Base-by-base conservation (phyloP, 2,113 vertebrate species). In the Noturus placidus region DNA sequence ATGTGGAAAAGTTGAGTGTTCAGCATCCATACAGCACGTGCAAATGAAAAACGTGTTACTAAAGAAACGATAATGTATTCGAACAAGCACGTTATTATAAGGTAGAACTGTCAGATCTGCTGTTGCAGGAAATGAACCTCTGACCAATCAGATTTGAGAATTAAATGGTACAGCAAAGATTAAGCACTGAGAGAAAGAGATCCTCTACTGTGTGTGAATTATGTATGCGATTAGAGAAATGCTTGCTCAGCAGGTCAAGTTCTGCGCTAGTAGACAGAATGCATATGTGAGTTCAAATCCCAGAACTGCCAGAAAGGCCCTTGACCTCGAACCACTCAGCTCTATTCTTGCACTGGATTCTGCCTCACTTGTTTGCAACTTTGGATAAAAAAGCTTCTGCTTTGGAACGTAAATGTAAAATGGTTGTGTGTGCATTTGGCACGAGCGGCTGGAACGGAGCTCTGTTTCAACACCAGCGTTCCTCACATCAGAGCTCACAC, bases 381-480 rank as follows among this genome's bases (percentile, higher is more conserved):
- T 30, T 1, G n/a, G 50, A 79, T 14, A 57, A 59, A 81, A 46
- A 81, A 33, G 50, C n/a, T 56, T 56, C 50, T 10, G 52, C 54
- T 5, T 50, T 50, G 46, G 63, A 74, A 67, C 77, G 33, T 3
- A 33, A 27, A 56, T n/a, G 35, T 83, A 57, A 52, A 61, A 70
- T 30, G 72, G 57, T 50, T 65, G 86, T 52, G 76, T 76, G 76
- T 91, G 76, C 50, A 46, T 78, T 89, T 27, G 81, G 88, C 80
- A 82, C 76, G 52, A 85, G 82, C 67, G 80, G 57, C 42, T 80
- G 56, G 61, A 86, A 89, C 89, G 33, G 87, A 92, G 89, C 90
- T 89, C 92, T 92, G 93, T 94, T 95, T 94, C 92, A 95, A 95
- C 94, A 94, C 93, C 83, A 89, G 87, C 25, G 88, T 90, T 87